Evolutionary conservation across 1,140 invertebrate genomes (phyloP), one percentile per base, ranked within the genome.

Genomic region (Heliothis subflexa): DNA sequence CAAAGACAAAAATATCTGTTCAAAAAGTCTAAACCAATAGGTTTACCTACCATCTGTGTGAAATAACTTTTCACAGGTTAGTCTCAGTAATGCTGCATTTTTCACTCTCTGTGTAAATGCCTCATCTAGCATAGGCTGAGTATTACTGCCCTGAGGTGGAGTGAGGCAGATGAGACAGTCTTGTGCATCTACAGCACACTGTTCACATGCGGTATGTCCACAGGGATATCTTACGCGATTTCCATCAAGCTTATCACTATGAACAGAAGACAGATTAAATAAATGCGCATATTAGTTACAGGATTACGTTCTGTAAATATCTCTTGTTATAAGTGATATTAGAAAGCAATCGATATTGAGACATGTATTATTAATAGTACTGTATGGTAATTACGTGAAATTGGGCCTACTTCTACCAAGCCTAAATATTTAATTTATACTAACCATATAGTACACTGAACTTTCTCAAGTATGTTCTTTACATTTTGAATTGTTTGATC

Each of bases 391-490:
- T 40, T 9, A 40, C 5, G 9, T 9, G 33, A 40, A 40, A 40
- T 9, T 40, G 9, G 9, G 9, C 9, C 5, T 9, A 9, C 9
- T 7, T 7, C 33, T 40, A 40, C 9, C 33, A 40, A 40, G 9
- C 33, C 33, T 5, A 40, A 40, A 40, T 40, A 40, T 40, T 40
- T 40, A 40, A 40, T 40, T 40, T 40, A 40, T 57, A 78, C 83
- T 85, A 81, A 93, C 92, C 91, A 93, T 83, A 72, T 78, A 57
- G 78, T 59, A 83, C 91, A 93, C 80, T 83, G 84, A 81, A 81
- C 86, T 57, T 80, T 81, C 16, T 87, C 88, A 47, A 85, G 68
- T 68, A 93, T 83, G 68, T 74, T 84, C 82, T 88, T 88, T 57
- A 91, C 71, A 84, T 70, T 79, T 81, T 87, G 80, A 70, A 86